Evolutionary conservation across 2,797 vertebrate species (phyloP), one percentile per base, ranked within the genome.

Genomic region (Salarias fasciatus): DNA sequence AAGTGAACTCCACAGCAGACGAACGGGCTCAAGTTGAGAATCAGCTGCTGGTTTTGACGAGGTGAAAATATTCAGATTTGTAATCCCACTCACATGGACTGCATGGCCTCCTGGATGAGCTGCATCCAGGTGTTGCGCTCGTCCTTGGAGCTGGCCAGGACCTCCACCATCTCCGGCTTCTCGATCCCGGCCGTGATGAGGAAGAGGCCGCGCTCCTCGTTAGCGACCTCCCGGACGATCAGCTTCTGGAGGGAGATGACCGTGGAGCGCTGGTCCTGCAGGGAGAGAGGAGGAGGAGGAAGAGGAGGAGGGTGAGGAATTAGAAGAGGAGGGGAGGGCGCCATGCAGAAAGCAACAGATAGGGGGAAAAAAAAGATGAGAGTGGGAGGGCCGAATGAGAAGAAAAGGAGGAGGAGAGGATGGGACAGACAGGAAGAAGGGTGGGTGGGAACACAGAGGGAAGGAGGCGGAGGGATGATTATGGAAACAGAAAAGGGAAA

Each of bases 161-260:
- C 95, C 76, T 99, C 97, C 74, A 98, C 95, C 96, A 99, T 99
- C 89, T 99, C 98, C 0, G 98, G 98, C 51, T 92, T 92, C 63
- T 93, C 92, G 0, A 91, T 92, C 41, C 93, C 95, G 9, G 95
- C 95, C 2, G 95, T 96, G 88, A 99, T 99, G 62, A 99, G 94
- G 86, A 99, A 99, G 41, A 99, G 91, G 15, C 94, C 98, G 13
- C 95, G 96, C 85, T 99, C 98, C 79, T 98, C 97, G 18, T 98
- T 97, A 1, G 98, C 98, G 4, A 99, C 95, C 88, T 99, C 97
- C 46, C 98, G 89, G 24, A 99, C 95, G 0, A 99, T 99, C 79
- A 99, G 30, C 88, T 97, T 99, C 91, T 99, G 98, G 51, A 99
- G 88, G 37, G 97, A 97, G 87, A 99, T 94, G 60, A 99, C 97